These are phyloP conservation scores for Rotaria socialis DNA, from an alignment of 2,888 invertebrate genomes.

Conservation along the genomic window DNA sequence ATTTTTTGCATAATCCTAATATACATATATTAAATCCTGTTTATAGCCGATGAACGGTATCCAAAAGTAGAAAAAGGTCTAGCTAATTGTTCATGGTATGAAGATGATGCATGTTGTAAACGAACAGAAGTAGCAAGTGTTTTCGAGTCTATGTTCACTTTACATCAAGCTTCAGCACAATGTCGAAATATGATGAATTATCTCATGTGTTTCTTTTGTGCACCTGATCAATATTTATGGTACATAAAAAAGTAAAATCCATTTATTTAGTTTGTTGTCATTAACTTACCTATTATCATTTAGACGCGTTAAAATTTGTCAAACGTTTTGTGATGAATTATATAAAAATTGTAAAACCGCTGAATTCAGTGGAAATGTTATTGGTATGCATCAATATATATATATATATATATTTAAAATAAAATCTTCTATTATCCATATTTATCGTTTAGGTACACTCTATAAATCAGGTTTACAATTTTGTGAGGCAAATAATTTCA, in stretches of 20 bases:
- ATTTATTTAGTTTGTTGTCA: background rate
- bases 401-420: background rate
- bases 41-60: slow-evolving; percentile 51
- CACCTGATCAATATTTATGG: slow-evolving; percentile 57
- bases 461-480: slow-evolving; percentile 55
- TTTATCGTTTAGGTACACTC: slow-evolving; percentile 48
- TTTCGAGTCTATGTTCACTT: slow-evolving; percentile 53
- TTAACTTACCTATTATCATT: slow-evolving; percentile 46
- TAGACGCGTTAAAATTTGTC: slow-evolving; percentile 55
- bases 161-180: slow-evolving; percentile 53
- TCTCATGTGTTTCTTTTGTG: slow-evolving; percentile 60
- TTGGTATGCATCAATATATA: slow-evolving; percentile 52
- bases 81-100: slow-evolving; percentile 60
- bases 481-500: slow-evolving; percentile 58
- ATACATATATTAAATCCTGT: background rate
- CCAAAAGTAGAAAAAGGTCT: slow-evolving; percentile 53
- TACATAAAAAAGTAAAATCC: slow-evolving; percentile 51
- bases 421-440: background rate
- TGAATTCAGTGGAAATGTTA: slow-evolving; percentile 51
- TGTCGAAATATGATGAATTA: slow-evolving; percentile 58
- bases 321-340: slow-evolving; percentile 55
- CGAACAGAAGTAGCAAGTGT: slow-evolving; percentile 54
- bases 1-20: no score
- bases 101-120: slow-evolving; percentile 57
- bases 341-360: slow-evolving; percentile 55